Conservation (phyloP, 1,140 invertebrate genomes). For the Forficula auricularia region DNA sequence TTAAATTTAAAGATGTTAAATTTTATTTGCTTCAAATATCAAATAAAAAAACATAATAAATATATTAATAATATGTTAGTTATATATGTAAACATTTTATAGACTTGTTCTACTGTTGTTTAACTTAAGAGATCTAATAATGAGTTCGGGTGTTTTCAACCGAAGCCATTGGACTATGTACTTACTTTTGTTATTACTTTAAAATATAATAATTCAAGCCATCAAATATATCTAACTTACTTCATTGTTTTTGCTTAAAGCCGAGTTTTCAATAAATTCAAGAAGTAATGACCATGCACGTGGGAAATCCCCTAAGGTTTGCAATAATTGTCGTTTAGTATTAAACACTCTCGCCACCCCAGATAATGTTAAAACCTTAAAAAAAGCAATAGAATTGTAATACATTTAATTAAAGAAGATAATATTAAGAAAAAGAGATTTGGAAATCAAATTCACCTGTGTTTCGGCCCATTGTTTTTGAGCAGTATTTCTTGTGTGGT, state of each 20-base stretch:
- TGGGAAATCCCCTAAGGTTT: slow-evolving; percentile 74
- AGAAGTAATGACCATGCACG: slow-evolving; percentile 81
- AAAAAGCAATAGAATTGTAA: too few relatives aligned
- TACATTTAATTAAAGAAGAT: slow-evolving; percentile 1
- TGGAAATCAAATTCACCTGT: slow-evolving; percentile 50
- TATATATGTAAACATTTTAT: background rate
- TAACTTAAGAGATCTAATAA: background rate
- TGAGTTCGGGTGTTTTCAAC: background rate
- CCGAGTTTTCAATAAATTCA: slow-evolving; percentile 84
- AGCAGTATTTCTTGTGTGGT: slow-evolving; percentile 95
- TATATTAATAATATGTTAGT: too few relatives aligned
- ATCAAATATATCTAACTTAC: too few relatives aligned
- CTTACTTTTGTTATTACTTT: too few relatives aligned
- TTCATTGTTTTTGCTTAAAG: slow-evolving; percentile 81
- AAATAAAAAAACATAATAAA: background rate
- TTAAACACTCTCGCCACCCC: slow-evolving; percentile 70
- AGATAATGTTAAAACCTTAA: slow-evolving; percentile 48
- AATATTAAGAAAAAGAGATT: slow-evolving; percentile 3
- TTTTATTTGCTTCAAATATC: background rate
- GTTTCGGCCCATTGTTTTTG: slow-evolving; percentile 99
- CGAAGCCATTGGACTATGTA: background rate
- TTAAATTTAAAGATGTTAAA: background rate
- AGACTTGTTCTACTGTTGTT: background rate
- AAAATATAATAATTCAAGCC: too few relatives aligned
- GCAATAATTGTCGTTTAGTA: slow-evolving; percentile 68